Evolutionary conservation across 1,140 invertebrate species (phyloP), one percentile per base, ranked within the genome.

Genomic region (Lerema accius): DNA sequence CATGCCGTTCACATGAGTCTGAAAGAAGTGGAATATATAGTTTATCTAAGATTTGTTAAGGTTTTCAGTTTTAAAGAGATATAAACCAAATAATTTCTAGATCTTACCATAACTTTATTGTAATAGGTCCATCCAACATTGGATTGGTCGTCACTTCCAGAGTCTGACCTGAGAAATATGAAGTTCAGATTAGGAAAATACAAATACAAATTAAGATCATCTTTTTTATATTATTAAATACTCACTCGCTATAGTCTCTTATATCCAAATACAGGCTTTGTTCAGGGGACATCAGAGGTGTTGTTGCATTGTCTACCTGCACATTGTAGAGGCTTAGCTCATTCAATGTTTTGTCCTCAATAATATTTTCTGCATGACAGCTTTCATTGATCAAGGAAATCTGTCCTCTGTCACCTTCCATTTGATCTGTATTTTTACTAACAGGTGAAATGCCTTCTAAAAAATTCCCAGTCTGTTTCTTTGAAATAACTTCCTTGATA

Each of bases 81-180:
- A 39, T 45, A 43, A 55, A 50, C 11, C n/a, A 35, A 26, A 43
- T n/a, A 28, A 66, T 32, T 32, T 32, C 9, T 32, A 5, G 28
- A 7, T 32, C 71, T 81, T 81, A 93, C 92, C 92, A 95, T 92
- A 46, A 94, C 91, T 85, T 94, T 94, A 69, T 94, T 93, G 60
- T 94, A 94, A 77, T 94, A 93, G 1, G 93, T 94, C 92, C 93
- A 94, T 55, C 93, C 94, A 63, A 94, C 86, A 84, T 94, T 92
- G 6, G 92, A 92, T 39, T 91, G 91, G 80, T 79, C 89, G 64
- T 86, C 82, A 59, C 78, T 84, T 35, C 82, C 82, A 13, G 80
- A 76, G 45, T 89, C 86, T 13, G 91, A 91, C 48, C 91, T 93
- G 72, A 67, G 88, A 90, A 55, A 66, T 48, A 66, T 40, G 46